Percentiles rank a stretch among this genome's conserved stretches.
Conservation (phyloP, 37 sponge, comb jelly and placozoan species). For the Bolinopsis microptera region DNA sequence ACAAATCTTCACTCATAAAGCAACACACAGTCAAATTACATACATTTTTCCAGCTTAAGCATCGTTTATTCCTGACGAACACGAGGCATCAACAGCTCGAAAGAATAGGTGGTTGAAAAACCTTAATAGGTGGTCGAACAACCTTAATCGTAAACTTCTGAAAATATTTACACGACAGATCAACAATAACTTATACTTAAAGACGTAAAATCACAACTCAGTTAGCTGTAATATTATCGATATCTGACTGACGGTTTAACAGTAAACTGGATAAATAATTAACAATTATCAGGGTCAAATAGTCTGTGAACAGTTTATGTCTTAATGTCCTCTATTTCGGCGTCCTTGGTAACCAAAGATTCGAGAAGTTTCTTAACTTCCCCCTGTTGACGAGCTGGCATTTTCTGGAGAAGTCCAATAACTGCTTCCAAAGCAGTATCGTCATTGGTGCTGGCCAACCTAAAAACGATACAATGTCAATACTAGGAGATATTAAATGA, state of each 20-base stretch:
- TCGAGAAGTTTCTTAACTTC: conserved; percentile 58
- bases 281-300: neutral
- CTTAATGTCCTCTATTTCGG: neutral
- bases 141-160: neutral
- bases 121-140: too few relatives aligned
- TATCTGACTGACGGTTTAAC: neutral
- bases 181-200: neutral
- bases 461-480: too few relatives aligned
- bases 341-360: neutral
- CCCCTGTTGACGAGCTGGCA: conserved; percentile 42
- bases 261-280: neutral
- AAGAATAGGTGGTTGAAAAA: too few relatives aligned
- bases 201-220: neutral
- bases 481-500: too few relatives aligned
- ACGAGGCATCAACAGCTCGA: too few relatives aligned
- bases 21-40: too few relatives aligned
- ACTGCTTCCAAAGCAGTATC: conserved; percentile 36
- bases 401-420: conserved; percentile 34
- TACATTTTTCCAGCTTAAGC: too few relatives aligned
- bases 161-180: neutral
- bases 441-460: conserved; percentile 25
- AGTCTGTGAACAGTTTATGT: neutral
- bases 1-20: neutral
- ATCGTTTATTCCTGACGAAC: too few relatives aligned
- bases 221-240: neutral